phyloP scores from a whole-genome alignment of 2,113 vertebrate genomes.

The Urocolius indicus region DNA sequence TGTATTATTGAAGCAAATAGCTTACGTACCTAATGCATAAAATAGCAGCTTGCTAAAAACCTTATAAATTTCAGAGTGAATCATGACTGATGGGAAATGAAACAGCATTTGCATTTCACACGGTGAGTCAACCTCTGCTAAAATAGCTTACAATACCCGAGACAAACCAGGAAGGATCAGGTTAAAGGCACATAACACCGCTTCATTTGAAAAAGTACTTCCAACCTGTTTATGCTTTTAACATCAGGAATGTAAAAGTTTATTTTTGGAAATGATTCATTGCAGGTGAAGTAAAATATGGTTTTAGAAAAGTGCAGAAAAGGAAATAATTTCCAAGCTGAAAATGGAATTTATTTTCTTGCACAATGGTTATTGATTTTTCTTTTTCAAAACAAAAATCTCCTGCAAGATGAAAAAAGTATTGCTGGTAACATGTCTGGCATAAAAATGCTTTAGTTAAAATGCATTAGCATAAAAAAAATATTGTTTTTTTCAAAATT shows the following conservation, averaged over 20 bases:
- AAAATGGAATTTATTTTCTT: neutral
- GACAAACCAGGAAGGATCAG: neutral
- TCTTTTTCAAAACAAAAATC: neutral
- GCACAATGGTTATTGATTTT: slow-evolving; percentile 17
- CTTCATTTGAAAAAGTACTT: neutral
- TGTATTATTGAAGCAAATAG: neutral
- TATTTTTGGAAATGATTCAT: neutral
- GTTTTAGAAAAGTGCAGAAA: neutral
- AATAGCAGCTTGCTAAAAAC: neutral
- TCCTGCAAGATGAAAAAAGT: neutral
- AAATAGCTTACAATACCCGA: neutral
- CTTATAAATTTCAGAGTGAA: neutral
- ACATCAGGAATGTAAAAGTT: neutral
- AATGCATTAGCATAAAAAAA: neutral
- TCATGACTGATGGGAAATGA: neutral
- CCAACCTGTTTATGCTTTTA: neutral
- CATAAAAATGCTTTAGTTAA: neutral
- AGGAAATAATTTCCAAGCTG: neutral
- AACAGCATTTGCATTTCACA: neutral
- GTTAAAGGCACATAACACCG: neutral
- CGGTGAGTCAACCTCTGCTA: neutral
- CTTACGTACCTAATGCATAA: neutral
- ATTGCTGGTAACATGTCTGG: neutral
- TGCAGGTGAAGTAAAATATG: neutral
- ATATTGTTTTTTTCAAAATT: neutral